Evolutionary conservation across 2,888 invertebrate genomes (phyloP), one percentile per base, ranked within the genome.

Genomic region (Chydorus sphaericus): DNA sequence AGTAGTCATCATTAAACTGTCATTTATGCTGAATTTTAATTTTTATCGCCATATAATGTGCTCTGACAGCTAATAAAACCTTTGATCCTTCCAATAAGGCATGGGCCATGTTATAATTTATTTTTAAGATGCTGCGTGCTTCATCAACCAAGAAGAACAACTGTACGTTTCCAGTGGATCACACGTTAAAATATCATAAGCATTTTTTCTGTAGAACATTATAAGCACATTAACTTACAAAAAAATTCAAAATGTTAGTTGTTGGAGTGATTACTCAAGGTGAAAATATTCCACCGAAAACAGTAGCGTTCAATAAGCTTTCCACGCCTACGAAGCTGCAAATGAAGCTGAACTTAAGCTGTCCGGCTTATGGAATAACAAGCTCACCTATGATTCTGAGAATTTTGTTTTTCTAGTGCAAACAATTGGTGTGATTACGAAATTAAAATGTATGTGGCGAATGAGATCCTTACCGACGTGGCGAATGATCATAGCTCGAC

Each of bases 401-500:
- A 75, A 74, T 88, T 88, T 73, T 88, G 87, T 86, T 72, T 88
- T 62, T 82, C 85, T 59, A 84, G 86, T 0, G 87, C 85, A 1
- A 85, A 85, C 71, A 84, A 85, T 1, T 91, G 90, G 90, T 92
- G 91, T 69, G 79, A 85, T 7, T 83, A 83, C 62, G 84, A 85
- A 68, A 66, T 75, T 57, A 73, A 74, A 8, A 74, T 88, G 69
- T 78, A 82, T 30, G 75, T 90, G 60, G 85, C 83, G 68, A 73
- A 85, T 64, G 75, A 84, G 61, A 84, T 91, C 65, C 80, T 84
- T 31, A 88, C 87, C 0, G 89, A 87, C 20, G 69, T 70, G 33
- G n/a, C n/a, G n/a, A n/a, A n/a, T n/a, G n/a, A n/a, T n/a, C n/a
- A n/a, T n/a, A n/a, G n/a, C n/a, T n/a, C 75, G 75, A 61, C 73